Conservation (phyloP, 2,113 vertebrate genomes). For the Apaloderma vittatum region DNA sequence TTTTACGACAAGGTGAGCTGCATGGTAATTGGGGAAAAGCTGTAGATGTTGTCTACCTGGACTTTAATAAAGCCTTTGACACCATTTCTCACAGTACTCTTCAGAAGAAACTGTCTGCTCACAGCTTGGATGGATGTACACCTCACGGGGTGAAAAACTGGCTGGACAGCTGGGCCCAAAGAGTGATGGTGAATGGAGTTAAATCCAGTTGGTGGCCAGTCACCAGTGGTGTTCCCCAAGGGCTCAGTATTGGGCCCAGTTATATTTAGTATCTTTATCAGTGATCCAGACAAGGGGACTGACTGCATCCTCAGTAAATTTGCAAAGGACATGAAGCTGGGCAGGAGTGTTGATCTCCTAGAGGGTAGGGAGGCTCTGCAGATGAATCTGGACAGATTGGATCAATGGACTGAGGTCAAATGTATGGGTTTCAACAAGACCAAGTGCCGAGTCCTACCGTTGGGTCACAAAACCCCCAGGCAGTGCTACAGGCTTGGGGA, state of each 20-base stretch:
- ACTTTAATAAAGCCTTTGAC: neutral
- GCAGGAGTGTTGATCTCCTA: neutral
- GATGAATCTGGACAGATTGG: neutral
- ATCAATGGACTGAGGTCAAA: fast-evolving
- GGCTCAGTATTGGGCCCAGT: fast-evolving
- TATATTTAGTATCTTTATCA: neutral
- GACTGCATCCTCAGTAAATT: neutral
- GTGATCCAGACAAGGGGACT: neutral
- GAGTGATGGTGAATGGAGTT: neutral
- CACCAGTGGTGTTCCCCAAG: neutral
- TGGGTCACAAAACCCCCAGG: too few species aligned
- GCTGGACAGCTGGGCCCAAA: fast-evolving
- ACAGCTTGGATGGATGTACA: fast-evolving
- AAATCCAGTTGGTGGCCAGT: neutral
- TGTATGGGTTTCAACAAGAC: neutral
- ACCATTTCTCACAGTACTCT: neutral
- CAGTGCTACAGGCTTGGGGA: neutral
- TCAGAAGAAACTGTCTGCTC: neutral
- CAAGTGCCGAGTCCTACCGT: too few species aligned
- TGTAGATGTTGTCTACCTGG: neutral
- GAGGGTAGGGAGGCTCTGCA: neutral
- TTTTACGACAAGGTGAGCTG: neutral
- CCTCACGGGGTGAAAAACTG: neutral
- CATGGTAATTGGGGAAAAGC: neutral
- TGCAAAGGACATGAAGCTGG: neutral